phyloP scores from a whole-genome alignment of 2,113 vertebrate genomes.

The Xiphias gladius region DNA sequence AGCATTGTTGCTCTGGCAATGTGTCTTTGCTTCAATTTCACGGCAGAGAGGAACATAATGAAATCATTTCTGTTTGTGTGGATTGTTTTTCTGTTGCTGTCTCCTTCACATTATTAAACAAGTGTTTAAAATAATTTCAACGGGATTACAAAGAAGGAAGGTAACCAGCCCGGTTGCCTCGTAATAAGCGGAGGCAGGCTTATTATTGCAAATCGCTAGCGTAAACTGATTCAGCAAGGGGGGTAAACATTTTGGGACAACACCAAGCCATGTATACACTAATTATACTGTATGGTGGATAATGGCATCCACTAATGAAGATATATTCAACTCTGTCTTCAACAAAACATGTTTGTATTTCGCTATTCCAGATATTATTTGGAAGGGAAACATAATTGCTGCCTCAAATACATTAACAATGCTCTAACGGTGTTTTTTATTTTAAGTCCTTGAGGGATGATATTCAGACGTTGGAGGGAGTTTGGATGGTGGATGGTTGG shows the following conservation, averaged over 20 bases:
- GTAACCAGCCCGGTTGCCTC: conserved; percentile 12
- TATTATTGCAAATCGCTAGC: conserved; percentile 40
- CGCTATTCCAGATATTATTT: background rate
- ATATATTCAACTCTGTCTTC: background rate
- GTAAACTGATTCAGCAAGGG: background rate
- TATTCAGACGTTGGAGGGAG: too few species aligned
- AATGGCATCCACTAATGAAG: background rate
- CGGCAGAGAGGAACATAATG: conserved; percentile 46
- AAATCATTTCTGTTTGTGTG: conserved; percentile 39
- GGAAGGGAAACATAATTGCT: background rate
- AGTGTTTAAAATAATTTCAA: conserved; percentile 54
- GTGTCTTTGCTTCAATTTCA: conserved; percentile 53
- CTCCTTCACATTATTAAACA: conserved; percentile 49
- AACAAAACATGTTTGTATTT: background rate
- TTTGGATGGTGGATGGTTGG: too few species aligned
- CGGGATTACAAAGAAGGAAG: conserved; percentile 37
- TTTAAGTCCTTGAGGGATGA: background rate
- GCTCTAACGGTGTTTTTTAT: too few species aligned
- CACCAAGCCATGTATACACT: background rate
- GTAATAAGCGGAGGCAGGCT: conserved; percentile 43
- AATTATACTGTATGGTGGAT: background rate
- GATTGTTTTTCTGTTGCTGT: conserved; percentile 38
- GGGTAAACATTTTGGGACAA: background rate
- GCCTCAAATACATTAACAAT: background rate
- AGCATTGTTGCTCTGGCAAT: conserved; percentile 14